These are phyloP conservation scores for Dicaeum eximium DNA, from an alignment of 2,113 vertebrate genomes.

Conservation along the genomic window DNA sequence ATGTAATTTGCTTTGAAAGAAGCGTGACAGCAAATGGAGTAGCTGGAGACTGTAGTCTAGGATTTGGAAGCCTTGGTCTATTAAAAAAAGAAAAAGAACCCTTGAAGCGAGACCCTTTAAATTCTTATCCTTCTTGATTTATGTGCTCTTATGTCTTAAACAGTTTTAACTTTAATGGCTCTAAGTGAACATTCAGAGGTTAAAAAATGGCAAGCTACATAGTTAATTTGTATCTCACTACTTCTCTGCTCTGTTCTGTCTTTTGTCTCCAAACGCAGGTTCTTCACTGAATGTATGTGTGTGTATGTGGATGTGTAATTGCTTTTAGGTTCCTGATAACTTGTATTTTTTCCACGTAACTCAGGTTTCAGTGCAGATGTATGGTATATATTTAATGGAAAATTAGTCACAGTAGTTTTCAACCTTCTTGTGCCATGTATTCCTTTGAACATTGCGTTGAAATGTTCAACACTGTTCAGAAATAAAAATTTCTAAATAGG, in stretches of 20 bases:
- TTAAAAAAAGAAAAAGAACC: neutral
- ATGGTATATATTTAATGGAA: neutral
- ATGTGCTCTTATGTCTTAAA: neutral
- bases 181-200: neutral
- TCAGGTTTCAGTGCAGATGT: neutral
- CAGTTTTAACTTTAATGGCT: neutral
- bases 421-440: neutral
- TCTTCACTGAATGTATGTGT: neutral
- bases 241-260: neutral
- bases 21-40: neutral
- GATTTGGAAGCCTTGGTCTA: neutral
- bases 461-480: neutral
- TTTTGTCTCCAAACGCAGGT: neutral
- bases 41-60: neutral
- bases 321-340: neutral
- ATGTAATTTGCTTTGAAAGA: constrained; percentile 39
- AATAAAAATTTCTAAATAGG: neutral
- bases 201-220: neutral
- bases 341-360: neutral
- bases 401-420: neutral
- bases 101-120: neutral
- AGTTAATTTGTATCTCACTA: neutral
- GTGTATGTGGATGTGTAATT: neutral
- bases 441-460: neutral
- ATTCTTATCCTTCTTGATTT: neutral